Percentiles rank a stretch among this genome's conserved stretches.
Evolutionary conservation across 2,888 invertebrate species (phyloP).

Genomic region (Tetheella fluctuosa): DNA sequence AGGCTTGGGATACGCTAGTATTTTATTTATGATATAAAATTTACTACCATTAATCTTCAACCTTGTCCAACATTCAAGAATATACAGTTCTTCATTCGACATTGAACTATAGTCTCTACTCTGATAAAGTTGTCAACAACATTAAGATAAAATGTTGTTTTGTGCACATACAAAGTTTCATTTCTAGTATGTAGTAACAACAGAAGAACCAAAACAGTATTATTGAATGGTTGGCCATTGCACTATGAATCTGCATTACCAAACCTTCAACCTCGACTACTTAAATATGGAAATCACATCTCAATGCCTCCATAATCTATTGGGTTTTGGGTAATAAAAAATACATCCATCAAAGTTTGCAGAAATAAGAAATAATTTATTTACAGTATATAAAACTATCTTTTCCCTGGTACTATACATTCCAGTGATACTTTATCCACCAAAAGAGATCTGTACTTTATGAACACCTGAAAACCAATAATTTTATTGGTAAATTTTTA

Average conservation of each 20-base stretch:
- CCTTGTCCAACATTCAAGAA: constrained; percentile 48
- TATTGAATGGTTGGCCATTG: constrained; percentile 84
- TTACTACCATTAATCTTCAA: constrained; percentile 21
- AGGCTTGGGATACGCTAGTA: too few species aligned
- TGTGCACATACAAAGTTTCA: not conserved
- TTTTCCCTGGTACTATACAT: not conserved
- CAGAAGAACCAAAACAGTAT: constrained; percentile 78
- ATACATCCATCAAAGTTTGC: constrained; percentile 68
- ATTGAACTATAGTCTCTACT: constrained; percentile 44
- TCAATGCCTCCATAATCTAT: constrained; percentile 86
- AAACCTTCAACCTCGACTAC: constrained; percentile 74
- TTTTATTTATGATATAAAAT: too few species aligned
- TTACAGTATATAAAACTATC: not conserved
- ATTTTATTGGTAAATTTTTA: not conserved
- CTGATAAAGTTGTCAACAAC: not conserved
- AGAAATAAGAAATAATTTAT: constrained; percentile 34
- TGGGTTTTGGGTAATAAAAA: constrained; percentile 86
- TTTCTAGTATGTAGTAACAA: constrained; percentile 48
- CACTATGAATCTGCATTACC: constrained; percentile 80
- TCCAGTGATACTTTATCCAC: not conserved
- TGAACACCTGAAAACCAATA: too few species aligned
- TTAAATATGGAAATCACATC: constrained; percentile 74
- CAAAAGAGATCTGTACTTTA: not conserved
- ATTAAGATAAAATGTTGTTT: not conserved
- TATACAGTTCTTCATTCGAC: constrained; percentile 39